A percentile compares a stretch with the other conserved stretches of the same genome.
Conservation (phyloP, 2,888 invertebrate species). For the Andrena minutula region DNA sequence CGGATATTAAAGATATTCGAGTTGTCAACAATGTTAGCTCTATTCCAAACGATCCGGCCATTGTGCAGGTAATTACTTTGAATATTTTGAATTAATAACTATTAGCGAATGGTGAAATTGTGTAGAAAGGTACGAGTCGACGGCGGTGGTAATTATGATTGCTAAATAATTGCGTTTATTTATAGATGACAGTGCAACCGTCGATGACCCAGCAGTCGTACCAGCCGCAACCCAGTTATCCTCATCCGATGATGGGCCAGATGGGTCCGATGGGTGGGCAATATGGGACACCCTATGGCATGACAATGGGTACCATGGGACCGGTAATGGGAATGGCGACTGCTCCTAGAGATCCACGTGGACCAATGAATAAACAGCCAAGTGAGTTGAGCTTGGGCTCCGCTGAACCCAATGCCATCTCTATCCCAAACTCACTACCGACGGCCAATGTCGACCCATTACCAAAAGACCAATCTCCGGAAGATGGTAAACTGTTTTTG, state of each 20-base stretch:
- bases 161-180: conserved; percentile 46
- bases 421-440: conserved; percentile 82
- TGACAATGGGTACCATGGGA: conserved; percentile 85
- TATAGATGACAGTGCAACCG: conserved; percentile 92
- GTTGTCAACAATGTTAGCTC: conserved; percentile 95
- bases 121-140: background rate
- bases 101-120: background rate
- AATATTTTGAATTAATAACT: background rate
- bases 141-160: background rate
- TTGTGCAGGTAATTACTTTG: conserved; percentile 90
- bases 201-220: conserved; percentile 88
- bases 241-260: conserved; percentile 90
- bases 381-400: conserved; percentile 89
- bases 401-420: conserved; percentile 84
- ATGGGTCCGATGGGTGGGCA: conserved; percentile 86
- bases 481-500: conserved; percentile 85
- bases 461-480: conserved; percentile 84
- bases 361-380: conserved; percentile 86
- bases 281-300: conserved; percentile 86
- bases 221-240: conserved; percentile 89
- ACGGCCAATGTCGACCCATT: conserved; percentile 82
- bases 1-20: conserved; percentile 99
- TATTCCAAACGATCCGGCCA: conserved; percentile 98
- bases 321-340: conserved; percentile 86
- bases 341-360: conserved; percentile 82